Evolutionary conservation across 2,888 invertebrate species (phyloP).

Genomic region (Drosophila kanekoi): DNA sequence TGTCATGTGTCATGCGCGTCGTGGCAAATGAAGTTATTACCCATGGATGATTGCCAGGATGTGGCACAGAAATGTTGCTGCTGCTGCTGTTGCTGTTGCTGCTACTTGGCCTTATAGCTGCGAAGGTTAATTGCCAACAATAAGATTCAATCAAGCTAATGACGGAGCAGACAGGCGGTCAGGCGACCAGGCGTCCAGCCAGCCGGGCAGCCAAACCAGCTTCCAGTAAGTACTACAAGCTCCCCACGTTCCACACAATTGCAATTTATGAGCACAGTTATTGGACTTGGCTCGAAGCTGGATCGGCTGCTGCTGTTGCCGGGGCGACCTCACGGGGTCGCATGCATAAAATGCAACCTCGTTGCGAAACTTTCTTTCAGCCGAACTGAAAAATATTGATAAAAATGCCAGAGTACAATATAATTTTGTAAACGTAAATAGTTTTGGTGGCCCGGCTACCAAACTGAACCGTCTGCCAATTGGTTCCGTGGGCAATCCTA

Average conservation of each 20-base stretch:
- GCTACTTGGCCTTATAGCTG: slow-evolving; percentile 61
- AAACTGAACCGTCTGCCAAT: slow-evolving; percentile 36
- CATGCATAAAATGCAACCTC: slow-evolving; percentile 69
- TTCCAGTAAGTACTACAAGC: slow-evolving; percentile 24
- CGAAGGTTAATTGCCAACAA: slow-evolving; percentile 78
- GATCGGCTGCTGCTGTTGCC: slow-evolving; percentile 10
- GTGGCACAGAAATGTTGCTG: slow-evolving; percentile 22
- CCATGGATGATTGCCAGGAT: slow-evolving; percentile 34
- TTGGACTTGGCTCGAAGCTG: slow-evolving; percentile 31
- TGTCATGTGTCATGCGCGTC: slow-evolving; percentile 66
- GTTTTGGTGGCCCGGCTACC: slow-evolving; percentile 41
- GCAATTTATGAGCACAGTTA: slow-evolving; percentile 69
- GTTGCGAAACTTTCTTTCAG: slow-evolving; percentile 55
- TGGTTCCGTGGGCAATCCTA: slow-evolving; percentile 12
- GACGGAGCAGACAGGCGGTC: slow-evolving; percentile 56
- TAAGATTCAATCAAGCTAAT: slow-evolving; percentile 81
- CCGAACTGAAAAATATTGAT: slow-evolving; percentile 54
- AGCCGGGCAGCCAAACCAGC: slow-evolving; percentile 35
- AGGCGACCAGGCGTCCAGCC: slow-evolving; percentile 25
- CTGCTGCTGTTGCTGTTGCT: slow-evolving; percentile 19
- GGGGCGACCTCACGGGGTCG: slow-evolving; percentile 68
- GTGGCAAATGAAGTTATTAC: slow-evolving; percentile 72
- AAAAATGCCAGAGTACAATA: slow-evolving; percentile 48
- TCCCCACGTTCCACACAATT: slow-evolving; percentile 56
- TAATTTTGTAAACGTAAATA: slow-evolving; percentile 53